These are phyloP conservation scores for Callipepla squamata DNA, from an alignment of 2,113 vertebrate genomes.

Conservation along the genomic window DNA sequence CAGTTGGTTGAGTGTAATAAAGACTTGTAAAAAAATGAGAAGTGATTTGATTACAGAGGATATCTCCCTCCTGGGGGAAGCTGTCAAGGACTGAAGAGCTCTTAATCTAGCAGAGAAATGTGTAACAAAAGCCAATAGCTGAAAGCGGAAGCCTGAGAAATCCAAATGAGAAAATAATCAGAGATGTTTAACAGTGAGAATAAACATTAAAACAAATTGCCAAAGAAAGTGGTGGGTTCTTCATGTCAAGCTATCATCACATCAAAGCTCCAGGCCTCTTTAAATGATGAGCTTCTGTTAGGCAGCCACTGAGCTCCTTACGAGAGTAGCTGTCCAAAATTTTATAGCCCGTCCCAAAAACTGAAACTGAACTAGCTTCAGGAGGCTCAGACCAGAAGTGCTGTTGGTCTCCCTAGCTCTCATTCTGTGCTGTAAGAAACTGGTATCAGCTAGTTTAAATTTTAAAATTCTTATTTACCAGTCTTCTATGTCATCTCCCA, in stretches of 20 bases:
- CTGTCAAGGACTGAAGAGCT: neutral
- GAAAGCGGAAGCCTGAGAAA: slow-evolving; percentile 3
- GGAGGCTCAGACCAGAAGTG: neutral
- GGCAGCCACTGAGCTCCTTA: neutral
- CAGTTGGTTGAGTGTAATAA: neutral
- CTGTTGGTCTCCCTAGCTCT: neutral
- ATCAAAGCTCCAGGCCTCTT: neutral
- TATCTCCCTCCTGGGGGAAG: neutral
- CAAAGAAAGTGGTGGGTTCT: neutral
- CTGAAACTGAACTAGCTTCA: neutral
- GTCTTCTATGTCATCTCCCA: neutral
- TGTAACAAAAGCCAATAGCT: neutral
- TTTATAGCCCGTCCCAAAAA: neutral
- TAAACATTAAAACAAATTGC: slow-evolving; percentile 6
- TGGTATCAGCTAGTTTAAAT: neutral
- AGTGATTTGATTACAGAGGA: neutral
- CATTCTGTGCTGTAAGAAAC: neutral
- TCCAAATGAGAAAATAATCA: slow-evolving; percentile 24
- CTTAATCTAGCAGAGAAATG: slow-evolving; percentile 19
- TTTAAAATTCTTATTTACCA: neutral
- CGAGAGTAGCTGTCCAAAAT: neutral
- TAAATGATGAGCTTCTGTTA: neutral
- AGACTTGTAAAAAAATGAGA: slow-evolving; percentile 1
- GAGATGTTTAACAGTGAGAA: neutral
- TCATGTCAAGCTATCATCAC: neutral